A percentile compares a stretch with the other conserved stretches of the same genome.
Evolutionary conservation across 2,113 vertebrate species (phyloP).

Genomic region (Glaucidium brasilianum): DNA sequence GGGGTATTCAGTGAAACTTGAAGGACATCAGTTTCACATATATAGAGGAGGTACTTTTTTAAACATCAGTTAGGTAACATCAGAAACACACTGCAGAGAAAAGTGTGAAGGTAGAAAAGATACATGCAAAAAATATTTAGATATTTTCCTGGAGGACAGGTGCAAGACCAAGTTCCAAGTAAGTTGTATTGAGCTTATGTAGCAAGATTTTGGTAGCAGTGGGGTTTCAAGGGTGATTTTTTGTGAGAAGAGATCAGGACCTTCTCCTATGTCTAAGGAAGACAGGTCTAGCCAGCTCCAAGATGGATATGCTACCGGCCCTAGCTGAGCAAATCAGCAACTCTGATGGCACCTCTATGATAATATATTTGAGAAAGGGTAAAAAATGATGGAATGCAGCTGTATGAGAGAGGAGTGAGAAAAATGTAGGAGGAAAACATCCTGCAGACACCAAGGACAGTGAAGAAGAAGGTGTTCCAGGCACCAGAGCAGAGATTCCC

Average conservation of each 20-base stretch:
- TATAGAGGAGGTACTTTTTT: not conserved
- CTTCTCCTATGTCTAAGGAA: not conserved
- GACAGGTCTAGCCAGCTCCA: not conserved
- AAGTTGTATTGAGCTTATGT: rapidly evolving
- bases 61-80: not conserved
- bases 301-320: rapidly evolving
- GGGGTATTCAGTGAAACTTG: not conserved
- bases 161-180: not conserved
- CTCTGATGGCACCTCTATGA: not conserved
- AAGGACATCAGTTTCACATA: not conserved
- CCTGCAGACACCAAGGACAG: not conserved
- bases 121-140: rapidly evolving
- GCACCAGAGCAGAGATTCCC: not conserved
- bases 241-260: not conserved
- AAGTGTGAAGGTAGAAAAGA: not conserved
- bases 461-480: not conserved
- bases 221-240: not conserved
- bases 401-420: not conserved
- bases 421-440: not conserved
- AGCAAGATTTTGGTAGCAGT: not conserved
- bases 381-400: not conserved
- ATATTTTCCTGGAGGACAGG: not conserved
- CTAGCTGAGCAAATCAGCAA: not conserved
- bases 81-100: not conserved
- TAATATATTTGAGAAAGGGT: not conserved